Evolutionary conservation across 2,797 vertebrate species (phyloP), one percentile per base, ranked within the genome.

Genomic region (Thaleichthys pacificus): DNA sequence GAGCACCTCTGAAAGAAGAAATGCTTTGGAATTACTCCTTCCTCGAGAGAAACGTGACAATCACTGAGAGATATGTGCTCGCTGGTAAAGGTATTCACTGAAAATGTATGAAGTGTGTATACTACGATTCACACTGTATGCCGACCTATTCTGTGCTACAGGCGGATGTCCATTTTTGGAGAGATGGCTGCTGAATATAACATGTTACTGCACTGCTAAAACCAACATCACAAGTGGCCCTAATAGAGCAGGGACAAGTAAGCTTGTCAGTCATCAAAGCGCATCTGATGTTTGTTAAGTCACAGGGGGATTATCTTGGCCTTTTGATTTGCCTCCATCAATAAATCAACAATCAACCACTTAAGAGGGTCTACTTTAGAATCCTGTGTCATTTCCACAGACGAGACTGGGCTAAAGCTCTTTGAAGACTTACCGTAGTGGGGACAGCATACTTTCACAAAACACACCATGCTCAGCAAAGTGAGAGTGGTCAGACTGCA

Each of bases 361-460:
- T 83, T 69, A 73, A 5, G 3, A 72, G 58, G 70, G 74, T 47
- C 66, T 57, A 62, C 49, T 70, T 32, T 64, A 54, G 80, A 78
- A 83, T 75, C 72, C 56, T 24, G 0, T 77, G 80, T 78, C 38
- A 63, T 79, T 79, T 78, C 56, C 78, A 5, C 60, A 60, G 58
- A 22, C 11, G n/a, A 14, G 30, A 22, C 69, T 5, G 56, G 42
- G n/a, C 5, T 9, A 11, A 11, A 57, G 58, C 5, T 57, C 63
- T 81, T 78, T 82, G 81, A 80, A 77, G 75, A 78, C 89, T 93
- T 90, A 94, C 93, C 94, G 0, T 93, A 94, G 51, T 74, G 71
- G 4, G 94, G 93, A 79, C 89, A 93, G 77, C 93, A 94, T n/a
- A 95, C 93, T 92, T 95, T 95, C 70, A 95, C 87, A 80, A 93